Base-by-base conservation (phyloP, 92 coral and sea anemone genomes). In the Porites cylindrica region DNA sequence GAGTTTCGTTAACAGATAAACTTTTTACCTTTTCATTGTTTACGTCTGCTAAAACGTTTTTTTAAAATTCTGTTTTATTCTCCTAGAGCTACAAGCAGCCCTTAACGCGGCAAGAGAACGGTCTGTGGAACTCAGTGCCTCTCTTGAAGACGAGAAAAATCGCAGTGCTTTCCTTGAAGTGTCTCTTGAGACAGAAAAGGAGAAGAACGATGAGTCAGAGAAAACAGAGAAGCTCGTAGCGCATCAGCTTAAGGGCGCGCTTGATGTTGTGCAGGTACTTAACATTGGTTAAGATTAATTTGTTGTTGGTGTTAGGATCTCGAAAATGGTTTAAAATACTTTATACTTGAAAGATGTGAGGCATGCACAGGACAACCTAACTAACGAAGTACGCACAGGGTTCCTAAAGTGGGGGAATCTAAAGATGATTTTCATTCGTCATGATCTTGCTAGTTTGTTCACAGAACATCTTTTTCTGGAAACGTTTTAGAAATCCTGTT, bases 241-340 rank as follows among this genome's bases (percentile, higher is more conserved):
- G 9, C 89, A 95, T 26, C 96, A 97, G 78, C 95, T 97, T 10
- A 93, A 93, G 75, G 90, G 92, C 26, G 95, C 99, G 50, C 85
- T 97, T 58, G 94, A 96, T 71, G 99, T 94, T 70, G 99, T 97
- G 3, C 99, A 97, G 98, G 99, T 97, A 65, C 58, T 60, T 20
- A 82, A 75, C 17, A 9, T n/a, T n/a, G 16, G 58, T 20, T 72
- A 38, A 38, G 47, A 38, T 38, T 4, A 0, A 38, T 38, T 38
- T 38, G 47, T 38, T 38, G 47, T 38, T 38, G 47, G 47, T 38
- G 47, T 4, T 3, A 38, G 47, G 47, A 38, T 38, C 6, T 38
- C 47, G 47, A 38, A 38, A 38, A 38, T 38, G 47, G 47, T 38
- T 38, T 38, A 38, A 38, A 38, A 38, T 38, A 38, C 47, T 38